These are phyloP conservation scores for Apolygus lucorum DNA, from an alignment of 1,140 invertebrate genomes.

Conservation along the genomic window DNA sequence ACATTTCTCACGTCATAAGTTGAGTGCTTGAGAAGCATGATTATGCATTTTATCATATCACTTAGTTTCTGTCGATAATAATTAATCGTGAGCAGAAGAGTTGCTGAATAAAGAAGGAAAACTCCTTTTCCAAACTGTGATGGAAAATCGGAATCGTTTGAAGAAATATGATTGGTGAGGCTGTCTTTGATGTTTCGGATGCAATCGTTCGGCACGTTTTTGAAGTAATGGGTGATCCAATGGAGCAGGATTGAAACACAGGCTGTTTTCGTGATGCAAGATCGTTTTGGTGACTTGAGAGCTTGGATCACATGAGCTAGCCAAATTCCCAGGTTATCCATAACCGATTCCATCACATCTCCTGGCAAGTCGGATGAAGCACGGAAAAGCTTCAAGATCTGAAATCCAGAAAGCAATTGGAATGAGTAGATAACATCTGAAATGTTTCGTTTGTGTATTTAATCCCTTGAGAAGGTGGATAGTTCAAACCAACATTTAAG, in stretches of 20 bases:
- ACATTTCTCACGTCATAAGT: neutral
- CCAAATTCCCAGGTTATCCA: neutral
- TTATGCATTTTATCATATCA: neutral
- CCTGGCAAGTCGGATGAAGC: neutral
- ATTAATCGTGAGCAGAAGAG: neutral
- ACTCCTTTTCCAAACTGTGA: neutral
- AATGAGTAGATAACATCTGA: neutral
- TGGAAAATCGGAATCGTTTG: neutral
- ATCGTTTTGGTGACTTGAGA: neutral
- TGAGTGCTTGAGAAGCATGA: neutral
- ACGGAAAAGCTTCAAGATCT: conserved; percentile 16
- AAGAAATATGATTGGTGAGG: neutral
- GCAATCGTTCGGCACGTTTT: neutral
- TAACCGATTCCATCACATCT: neutral
- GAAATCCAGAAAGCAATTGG: conserved; percentile 9
- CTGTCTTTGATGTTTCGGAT: neutral
- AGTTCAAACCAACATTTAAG: too few relatives aligned
- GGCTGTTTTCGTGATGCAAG: neutral
- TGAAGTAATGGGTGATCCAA: neutral
- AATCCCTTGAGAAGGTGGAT: too few relatives aligned
- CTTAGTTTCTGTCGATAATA: neutral
- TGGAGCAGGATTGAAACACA: neutral
- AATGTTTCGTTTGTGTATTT: too few relatives aligned
- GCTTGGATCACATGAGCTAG: neutral
- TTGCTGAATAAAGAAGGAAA: neutral